Conservation (phyloP, 2,888 invertebrate genomes). For the Chironomus riparius region DNA sequence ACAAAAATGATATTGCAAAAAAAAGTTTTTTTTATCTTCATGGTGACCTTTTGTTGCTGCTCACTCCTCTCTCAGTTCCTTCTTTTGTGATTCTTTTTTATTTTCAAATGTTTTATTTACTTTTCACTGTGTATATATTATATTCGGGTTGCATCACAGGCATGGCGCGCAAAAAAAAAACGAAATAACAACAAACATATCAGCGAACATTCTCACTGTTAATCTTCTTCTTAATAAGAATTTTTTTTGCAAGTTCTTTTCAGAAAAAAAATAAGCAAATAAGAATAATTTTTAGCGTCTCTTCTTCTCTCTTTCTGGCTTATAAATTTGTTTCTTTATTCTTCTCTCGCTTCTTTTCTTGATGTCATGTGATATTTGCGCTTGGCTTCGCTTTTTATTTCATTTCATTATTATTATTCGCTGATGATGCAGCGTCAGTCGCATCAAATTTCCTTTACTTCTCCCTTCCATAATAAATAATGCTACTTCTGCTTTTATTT, state of each 20-base stretch:
- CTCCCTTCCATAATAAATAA: background rate
- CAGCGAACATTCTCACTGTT: no score
- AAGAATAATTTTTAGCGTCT: background rate
- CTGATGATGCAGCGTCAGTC: conserved; percentile 18
- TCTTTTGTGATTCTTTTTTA: no score
- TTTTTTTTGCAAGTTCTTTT: no score
- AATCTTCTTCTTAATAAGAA: no score
- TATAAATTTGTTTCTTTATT: background rate
- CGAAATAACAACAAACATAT: no score
- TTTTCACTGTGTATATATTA: no score
- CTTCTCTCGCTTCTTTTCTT: conserved; percentile 4
- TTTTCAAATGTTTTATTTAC: no score
- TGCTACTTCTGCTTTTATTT: background rate
- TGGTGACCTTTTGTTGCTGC: no score
- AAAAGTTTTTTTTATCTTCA: no score
- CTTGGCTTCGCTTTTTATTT: conserved; percentile 20
- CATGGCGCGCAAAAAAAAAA: conserved; percentile 8
- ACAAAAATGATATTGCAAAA: no score
- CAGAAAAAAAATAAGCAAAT: no score
- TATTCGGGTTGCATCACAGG: background rate
- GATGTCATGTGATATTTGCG: conserved; percentile 24
- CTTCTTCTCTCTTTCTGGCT: background rate
- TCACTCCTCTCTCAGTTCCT: no score
- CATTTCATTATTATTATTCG: background rate
- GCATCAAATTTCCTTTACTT: conserved; percentile 6